Percentiles rank a stretch among this genome's conserved stretches.
phyloP scores from a whole-genome alignment of 2,797 vertebrate genomes.

The Fringilla coelebs region DNA sequence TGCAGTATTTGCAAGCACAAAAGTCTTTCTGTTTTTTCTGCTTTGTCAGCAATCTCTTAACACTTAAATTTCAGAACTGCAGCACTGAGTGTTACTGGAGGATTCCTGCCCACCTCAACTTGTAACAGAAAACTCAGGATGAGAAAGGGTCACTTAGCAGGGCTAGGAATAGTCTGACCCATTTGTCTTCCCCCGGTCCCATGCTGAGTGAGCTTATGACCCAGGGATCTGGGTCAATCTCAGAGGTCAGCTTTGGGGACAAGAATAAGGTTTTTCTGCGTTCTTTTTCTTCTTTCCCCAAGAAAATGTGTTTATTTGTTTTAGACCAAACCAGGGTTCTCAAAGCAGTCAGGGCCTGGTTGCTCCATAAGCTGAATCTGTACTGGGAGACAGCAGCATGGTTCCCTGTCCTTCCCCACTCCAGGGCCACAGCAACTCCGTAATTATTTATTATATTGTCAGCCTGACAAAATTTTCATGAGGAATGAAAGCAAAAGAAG shows the following conservation, averaged over 20 bases:
- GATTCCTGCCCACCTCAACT: neutral
- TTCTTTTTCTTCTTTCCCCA: neutral
- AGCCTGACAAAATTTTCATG: constrained; percentile 38
- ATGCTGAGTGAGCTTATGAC: neutral
- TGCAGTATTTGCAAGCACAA: neutral
- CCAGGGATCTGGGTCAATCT: neutral
- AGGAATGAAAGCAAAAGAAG: constrained; percentile 44
- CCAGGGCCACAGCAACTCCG: neutral
- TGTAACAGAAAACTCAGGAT: neutral
- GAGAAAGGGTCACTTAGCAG: neutral
- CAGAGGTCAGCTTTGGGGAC: neutral
- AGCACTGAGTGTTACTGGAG: neutral
- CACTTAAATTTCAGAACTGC: neutral
- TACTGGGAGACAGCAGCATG: neutral
- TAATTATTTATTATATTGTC: constrained; percentile 45
- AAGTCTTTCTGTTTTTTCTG: neutral
- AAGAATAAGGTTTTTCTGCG: neutral
- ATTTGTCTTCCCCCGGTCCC: neutral
- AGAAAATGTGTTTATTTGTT: neutral
- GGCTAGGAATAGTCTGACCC: neutral
- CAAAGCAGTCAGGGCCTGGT: neutral
- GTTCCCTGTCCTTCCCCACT: neutral
- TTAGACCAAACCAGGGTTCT: neutral
- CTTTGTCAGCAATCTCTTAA: neutral
- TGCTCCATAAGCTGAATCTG: neutral